These are phyloP conservation scores for Pollimyrus isidori DNA, from an alignment of 2,113 vertebrate species.

Conservation along the genomic window DNA sequence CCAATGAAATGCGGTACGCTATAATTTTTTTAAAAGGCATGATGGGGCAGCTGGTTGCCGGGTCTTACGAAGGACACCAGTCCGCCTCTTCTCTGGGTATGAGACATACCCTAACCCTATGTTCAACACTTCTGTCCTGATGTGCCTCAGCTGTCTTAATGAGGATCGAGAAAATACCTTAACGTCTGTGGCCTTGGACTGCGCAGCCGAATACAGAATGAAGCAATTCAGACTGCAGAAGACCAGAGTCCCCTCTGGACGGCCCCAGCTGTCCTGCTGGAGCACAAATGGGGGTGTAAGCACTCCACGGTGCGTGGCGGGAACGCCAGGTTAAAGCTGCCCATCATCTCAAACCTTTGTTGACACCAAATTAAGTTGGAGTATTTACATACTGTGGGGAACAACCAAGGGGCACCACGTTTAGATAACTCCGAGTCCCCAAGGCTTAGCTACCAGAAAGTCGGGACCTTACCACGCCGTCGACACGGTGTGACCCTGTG, in stretches of 20 bases:
- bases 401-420: constrained; percentile 26
- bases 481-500: constrained; percentile 19
- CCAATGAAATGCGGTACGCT: neutral
- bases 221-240: constrained; percentile 94
- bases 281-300: neutral
- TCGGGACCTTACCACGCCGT: neutral
- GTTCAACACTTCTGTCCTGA: neutral
- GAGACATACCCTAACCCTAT: neutral
- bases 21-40: neutral
- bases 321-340: constrained; percentile 27
- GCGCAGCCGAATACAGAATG: constrained; percentile 60
- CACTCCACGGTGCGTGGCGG: neutral
- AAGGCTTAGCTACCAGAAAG: constrained; percentile 5
- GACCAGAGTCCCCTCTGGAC: constrained; percentile 61
- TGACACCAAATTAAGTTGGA: constrained; percentile 27
- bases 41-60: neutral
- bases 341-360: constrained; percentile 12
- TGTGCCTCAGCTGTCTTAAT: neutral
- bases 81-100: neutral
- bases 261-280: constrained; percentile 47
- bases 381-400: constrained; percentile 13
- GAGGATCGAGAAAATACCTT: constrained; percentile 28
- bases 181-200: constrained; percentile 25
- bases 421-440: constrained; percentile 26
- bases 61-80: neutral